Evolutionary conservation across 1,140 invertebrate genomes (phyloP).

Genomic region (Drosophila funebris): DNA sequence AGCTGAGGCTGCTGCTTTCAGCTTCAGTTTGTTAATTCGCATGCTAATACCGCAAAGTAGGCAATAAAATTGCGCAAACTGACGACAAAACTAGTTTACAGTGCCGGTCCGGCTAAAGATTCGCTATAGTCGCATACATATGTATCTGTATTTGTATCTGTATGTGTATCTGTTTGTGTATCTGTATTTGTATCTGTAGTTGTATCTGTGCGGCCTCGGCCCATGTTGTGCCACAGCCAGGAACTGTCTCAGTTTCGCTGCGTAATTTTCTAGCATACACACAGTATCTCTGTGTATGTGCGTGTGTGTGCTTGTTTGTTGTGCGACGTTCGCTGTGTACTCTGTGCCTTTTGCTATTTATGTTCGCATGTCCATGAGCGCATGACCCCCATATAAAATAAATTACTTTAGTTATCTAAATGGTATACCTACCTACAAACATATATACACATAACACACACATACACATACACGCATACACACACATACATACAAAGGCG

Average conservation of each 20-base stretch:
- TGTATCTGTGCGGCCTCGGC: slow-evolving; percentile 45
- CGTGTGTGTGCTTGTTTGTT: slow-evolving; percentile 13
- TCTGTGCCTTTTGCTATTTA: slow-evolving; percentile 65
- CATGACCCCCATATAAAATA: slow-evolving; percentile 81
- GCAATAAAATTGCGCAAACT: slow-evolving; percentile 56
- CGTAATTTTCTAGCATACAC: slow-evolving; percentile 62
- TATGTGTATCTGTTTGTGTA: neutral
- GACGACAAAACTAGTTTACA: slow-evolving; percentile 32
- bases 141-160: slow-evolving; percentile 24
- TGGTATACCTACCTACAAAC: slow-evolving; percentile 33
- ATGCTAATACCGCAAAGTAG: slow-evolving; percentile 58
- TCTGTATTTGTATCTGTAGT: slow-evolving; percentile 22
- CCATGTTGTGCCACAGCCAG: slow-evolving; percentile 2
- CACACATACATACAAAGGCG: slow-evolving; percentile 8
- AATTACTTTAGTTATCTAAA: slow-evolving; percentile 82
- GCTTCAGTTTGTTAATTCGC: slow-evolving; percentile 54
- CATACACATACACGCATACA: slow-evolving; percentile 6
- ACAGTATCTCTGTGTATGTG: neutral
- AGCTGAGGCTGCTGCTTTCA: neutral
- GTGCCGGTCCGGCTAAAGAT: neutral
- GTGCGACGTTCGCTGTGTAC: slow-evolving; percentile 1
- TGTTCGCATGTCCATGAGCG: slow-evolving; percentile 76
- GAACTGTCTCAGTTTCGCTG: slow-evolving; percentile 74
- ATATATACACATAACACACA: neutral
- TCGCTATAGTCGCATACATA: neutral